Conservation (phyloP, 2,888 invertebrate genomes). For the Meandrusa payeni region DNA sequence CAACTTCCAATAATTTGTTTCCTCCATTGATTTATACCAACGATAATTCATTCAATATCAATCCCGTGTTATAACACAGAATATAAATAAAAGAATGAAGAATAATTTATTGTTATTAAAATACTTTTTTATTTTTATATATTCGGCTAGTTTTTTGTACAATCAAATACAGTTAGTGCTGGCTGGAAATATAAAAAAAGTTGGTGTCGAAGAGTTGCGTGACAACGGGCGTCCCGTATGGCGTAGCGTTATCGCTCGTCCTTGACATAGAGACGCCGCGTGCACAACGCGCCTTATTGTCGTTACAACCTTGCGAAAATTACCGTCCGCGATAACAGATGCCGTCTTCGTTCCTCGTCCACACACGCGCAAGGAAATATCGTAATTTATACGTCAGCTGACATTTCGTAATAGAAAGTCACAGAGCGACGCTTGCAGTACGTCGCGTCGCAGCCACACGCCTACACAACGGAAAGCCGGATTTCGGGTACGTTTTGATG, state of each 20-base stretch:
- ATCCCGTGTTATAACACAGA: background rate
- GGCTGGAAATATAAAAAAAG: slow-evolving; percentile 1
- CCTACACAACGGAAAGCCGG: slow-evolving; percentile 3
- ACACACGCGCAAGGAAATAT: slow-evolving; percentile 42
- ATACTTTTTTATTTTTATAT: background rate
- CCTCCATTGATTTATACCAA: slow-evolving; percentile 19
- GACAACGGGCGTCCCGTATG: slow-evolving; percentile 48
- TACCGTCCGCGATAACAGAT: slow-evolving; percentile 61
- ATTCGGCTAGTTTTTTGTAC: background rate
- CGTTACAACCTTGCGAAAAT: slow-evolving; percentile 76
- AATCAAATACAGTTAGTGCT: background rate
- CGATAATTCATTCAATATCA: slow-evolving; percentile 13
- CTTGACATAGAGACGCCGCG: slow-evolving; percentile 77
- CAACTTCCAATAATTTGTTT: slow-evolving; percentile 20
- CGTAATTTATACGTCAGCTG: slow-evolving; percentile 39
- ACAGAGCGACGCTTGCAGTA: slow-evolving; percentile 14
- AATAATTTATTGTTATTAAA: no score
- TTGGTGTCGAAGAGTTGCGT: slow-evolving; percentile 33
- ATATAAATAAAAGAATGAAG: background rate
- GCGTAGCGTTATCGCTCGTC: slow-evolving; percentile 71
- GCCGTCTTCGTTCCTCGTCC: slow-evolving; percentile 40
- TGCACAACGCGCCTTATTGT: slow-evolving; percentile 74
- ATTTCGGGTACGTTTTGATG: slow-evolving; percentile 24
- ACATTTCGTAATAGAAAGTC: slow-evolving; percentile 22
- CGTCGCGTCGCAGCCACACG: slow-evolving; percentile 30